phyloP scores from a whole-genome alignment of 1,140 invertebrate species.

The Goniozus legneri region DNA sequence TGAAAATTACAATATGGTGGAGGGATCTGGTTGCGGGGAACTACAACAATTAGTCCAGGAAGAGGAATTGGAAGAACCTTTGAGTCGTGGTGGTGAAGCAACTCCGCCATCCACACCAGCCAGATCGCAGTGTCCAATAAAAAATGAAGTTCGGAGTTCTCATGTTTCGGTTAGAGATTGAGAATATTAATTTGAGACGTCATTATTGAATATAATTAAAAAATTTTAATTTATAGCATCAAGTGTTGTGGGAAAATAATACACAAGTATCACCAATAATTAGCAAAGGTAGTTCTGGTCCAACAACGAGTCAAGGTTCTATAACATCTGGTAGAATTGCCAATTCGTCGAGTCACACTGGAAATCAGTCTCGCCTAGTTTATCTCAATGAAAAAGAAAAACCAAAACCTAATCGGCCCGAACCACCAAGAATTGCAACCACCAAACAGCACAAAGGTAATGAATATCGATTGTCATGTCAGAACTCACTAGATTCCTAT shows the following conservation, averaged over 20 bases:
- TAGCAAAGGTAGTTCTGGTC: slow-evolving; percentile 50
- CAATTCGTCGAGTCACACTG: slow-evolving; percentile 40
- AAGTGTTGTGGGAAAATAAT: slow-evolving; percentile 44
- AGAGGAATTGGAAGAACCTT: slow-evolving; percentile 43
- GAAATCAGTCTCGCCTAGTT: slow-evolving; percentile 52
- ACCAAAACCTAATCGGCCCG: slow-evolving; percentile 40
- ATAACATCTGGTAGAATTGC: slow-evolving; percentile 44
- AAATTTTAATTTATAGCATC: slow-evolving; percentile 34
- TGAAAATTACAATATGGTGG: slow-evolving; percentile 44
- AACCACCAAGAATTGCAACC: slow-evolving; percentile 42
- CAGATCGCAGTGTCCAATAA: slow-evolving; percentile 30
- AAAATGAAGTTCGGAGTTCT: slow-evolving; percentile 30
- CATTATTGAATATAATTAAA: background rate
- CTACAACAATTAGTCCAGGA: slow-evolving; percentile 48
- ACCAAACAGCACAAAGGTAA: slow-evolving; percentile 57
- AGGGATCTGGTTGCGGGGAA: slow-evolving; percentile 39
- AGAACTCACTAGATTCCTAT: no score
- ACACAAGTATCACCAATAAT: slow-evolving; percentile 42
- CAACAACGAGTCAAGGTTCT: slow-evolving; percentile 45
- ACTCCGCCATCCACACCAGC: slow-evolving; percentile 45
- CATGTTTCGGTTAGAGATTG: slow-evolving; percentile 26
- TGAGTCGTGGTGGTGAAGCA: slow-evolving; percentile 39
- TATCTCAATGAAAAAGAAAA: slow-evolving; percentile 61
- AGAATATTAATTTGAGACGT: background rate
- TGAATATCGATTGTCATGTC: background rate